These are phyloP conservation scores for Polydrusus pterygomalis DNA, from an alignment of 2,888 invertebrate species.

Conservation along the genomic window DNA sequence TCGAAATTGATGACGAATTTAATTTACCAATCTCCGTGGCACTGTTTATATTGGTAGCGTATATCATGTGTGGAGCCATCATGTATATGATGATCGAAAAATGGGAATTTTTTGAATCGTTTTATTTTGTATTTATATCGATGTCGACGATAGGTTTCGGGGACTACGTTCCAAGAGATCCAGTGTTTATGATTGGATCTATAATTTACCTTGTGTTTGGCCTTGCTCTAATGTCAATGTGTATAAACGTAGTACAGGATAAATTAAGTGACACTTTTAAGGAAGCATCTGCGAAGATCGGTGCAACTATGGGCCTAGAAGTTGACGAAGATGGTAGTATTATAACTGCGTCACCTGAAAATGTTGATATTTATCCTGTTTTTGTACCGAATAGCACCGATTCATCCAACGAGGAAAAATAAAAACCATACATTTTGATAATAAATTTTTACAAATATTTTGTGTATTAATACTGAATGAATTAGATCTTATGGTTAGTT, in stretches of 20 bases:
- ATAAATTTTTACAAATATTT: neutral
- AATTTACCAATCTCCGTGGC: constrained; percentile 95
- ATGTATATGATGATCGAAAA: constrained; percentile 85
- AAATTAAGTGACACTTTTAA: constrained; percentile 83
- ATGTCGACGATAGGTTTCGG: constrained; percentile 96
- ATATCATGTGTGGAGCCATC: constrained; percentile 90
- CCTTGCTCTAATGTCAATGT: constrained; percentile 96
- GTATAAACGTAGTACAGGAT: constrained; percentile 95
- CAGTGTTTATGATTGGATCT: constrained; percentile 90
- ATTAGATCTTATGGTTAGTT: too few relatives aligned
- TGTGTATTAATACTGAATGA: too few relatives aligned
- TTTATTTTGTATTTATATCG: constrained; percentile 98
- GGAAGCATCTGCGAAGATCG: constrained; percentile 88
- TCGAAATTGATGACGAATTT: constrained; percentile 93
- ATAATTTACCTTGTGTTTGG: constrained; percentile 96
- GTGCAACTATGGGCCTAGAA: constrained; percentile 87
- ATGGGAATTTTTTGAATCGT: constrained; percentile 95
- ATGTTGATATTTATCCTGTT: neutral
- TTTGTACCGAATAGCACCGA: constrained; percentile 7
- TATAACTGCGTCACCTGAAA: constrained; percentile 22
- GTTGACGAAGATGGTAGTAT: constrained; percentile 75
- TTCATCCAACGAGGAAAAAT: constrained; percentile 1
- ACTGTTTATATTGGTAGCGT: constrained; percentile 85
- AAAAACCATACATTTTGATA: neutral
- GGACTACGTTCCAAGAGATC: constrained; percentile 88